phyloP scores from a whole-genome alignment of 2,888 invertebrate genomes.

The Zygogramma bicolorata region DNA sequence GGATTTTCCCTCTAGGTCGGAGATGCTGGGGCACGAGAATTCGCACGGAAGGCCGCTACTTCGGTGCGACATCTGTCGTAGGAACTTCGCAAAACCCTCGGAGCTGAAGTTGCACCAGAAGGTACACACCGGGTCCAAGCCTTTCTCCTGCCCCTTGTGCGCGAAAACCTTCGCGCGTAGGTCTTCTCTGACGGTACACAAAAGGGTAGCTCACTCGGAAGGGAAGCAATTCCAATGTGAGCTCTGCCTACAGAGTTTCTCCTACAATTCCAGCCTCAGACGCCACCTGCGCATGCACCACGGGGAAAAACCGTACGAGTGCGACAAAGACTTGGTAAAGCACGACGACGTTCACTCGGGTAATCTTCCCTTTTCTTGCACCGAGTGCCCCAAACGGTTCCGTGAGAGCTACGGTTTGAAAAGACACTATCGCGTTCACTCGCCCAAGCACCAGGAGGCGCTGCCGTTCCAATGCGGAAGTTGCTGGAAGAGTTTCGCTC shows the following conservation, averaged over 20 bases:
- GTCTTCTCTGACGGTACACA: background rate
- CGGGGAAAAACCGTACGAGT: conserved; percentile 2
- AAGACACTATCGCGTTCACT: too few species aligned
- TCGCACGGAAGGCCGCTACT: background rate
- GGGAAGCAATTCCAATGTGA: conserved; percentile 12
- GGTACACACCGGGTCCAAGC: conserved; percentile 8
- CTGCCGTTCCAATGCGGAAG: background rate
- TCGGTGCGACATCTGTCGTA: conserved; percentile 8
- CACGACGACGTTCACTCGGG: background rate
- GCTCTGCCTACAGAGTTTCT: conserved; percentile 10
- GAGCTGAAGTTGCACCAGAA: conserved; percentile 8
- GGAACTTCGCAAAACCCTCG: background rate
- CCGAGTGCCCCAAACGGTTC: background rate
- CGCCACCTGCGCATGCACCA: conserved; percentile 16
- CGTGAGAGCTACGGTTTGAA: background rate
- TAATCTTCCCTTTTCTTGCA: background rate
- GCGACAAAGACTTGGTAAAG: too few species aligned
- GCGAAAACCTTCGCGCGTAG: background rate
- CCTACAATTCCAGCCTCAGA: background rate
- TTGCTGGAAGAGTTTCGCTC: too few species aligned
- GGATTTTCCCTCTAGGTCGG: background rate
- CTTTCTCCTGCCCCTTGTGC: conserved; percentile 6
- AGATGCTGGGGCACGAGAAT: background rate
- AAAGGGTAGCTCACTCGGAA: background rate
- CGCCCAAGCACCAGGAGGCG: too few species aligned